Conservation (phyloP, 2,888 invertebrate species). For the Timema podura region DNA sequence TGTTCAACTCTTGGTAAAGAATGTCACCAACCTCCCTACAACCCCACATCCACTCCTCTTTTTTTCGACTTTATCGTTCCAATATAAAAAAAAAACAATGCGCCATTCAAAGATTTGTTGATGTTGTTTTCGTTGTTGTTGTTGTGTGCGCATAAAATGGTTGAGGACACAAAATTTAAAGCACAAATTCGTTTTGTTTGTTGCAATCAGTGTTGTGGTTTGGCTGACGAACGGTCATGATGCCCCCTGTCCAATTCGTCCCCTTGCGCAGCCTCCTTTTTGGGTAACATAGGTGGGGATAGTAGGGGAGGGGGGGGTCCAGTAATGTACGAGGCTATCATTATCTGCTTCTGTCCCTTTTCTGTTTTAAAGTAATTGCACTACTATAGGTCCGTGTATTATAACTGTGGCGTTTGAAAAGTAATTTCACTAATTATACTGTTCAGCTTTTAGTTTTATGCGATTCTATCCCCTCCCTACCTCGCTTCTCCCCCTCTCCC, state of each 20-base stretch:
- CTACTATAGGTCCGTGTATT: slow-evolving; percentile 13
- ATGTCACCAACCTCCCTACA: too few species aligned
- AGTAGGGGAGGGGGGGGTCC: not conserved
- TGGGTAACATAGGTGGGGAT: not conserved
- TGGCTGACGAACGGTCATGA: slow-evolving; percentile 21
- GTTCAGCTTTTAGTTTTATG: not conserved
- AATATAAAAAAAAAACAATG: too few species aligned
- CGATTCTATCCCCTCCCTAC: not conserved
- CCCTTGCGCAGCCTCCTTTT: not conserved
- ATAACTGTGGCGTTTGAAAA: slow-evolving; percentile 12
- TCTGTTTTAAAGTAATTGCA: slow-evolving; percentile 15
- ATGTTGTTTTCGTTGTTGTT: slow-evolving; percentile 2
- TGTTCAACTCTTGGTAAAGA: too few species aligned
- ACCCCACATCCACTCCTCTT: too few species aligned
- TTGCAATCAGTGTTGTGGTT: slow-evolving; percentile 29
- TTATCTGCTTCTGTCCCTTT: not conserved
- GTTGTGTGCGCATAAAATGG: slow-evolving; percentile 7
- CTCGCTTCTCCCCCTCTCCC: not conserved
- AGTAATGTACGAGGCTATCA: not conserved
- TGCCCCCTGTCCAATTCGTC: not conserved
- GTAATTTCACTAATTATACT: slow-evolving; percentile 13
- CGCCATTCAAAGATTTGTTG: not conserved
- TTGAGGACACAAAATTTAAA: slow-evolving; percentile 23
- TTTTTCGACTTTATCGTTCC: too few species aligned
- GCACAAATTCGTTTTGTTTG: slow-evolving; percentile 26